phyloP scores from a whole-genome alignment of 2,888 invertebrate genomes.

The Scaptomyza tumidula region DNA sequence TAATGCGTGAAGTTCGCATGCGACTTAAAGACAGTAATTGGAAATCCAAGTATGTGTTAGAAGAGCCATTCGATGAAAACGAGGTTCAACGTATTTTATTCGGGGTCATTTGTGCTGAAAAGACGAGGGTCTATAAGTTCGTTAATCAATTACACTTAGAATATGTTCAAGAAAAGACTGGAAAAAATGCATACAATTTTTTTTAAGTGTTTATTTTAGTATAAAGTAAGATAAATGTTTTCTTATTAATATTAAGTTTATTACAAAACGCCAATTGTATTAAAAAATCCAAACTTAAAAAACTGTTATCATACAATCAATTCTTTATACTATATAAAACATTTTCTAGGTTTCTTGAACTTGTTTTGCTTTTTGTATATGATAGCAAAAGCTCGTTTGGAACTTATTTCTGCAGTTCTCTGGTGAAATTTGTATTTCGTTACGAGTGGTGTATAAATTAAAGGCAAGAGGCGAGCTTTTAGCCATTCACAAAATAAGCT shows the following conservation, averaged over 20 bases:
- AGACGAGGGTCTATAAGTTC: background rate
- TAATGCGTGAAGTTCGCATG: conserved; percentile 4
- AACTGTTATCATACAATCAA: too few relatives aligned
- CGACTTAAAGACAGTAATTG: conserved; percentile 1
- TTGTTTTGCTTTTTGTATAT: too few relatives aligned
- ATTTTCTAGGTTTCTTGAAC: too few relatives aligned
- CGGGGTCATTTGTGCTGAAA: background rate
- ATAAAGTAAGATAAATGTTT: too few relatives aligned
- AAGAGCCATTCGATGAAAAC: background rate
- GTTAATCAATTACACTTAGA: background rate
- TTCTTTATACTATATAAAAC: too few relatives aligned
- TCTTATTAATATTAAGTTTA: too few relatives aligned
- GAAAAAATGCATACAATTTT: background rate
- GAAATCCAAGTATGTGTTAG: conserved; percentile 10
- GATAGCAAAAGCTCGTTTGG: too few relatives aligned
- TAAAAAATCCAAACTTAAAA: too few relatives aligned
- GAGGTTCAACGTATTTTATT: background rate
- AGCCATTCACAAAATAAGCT: background rate
- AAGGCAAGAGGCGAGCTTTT: conserved; percentile 7
- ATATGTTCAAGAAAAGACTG: background rate
- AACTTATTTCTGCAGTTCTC: background rate
- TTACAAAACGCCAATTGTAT: too few relatives aligned
- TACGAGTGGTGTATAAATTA: background rate
- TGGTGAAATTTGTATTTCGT: conserved; percentile 13
- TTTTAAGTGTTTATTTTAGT: too few relatives aligned